Evolutionary conservation across 2,888 invertebrate species (phyloP).

Genomic region (Synergus umbraculus): DNA sequence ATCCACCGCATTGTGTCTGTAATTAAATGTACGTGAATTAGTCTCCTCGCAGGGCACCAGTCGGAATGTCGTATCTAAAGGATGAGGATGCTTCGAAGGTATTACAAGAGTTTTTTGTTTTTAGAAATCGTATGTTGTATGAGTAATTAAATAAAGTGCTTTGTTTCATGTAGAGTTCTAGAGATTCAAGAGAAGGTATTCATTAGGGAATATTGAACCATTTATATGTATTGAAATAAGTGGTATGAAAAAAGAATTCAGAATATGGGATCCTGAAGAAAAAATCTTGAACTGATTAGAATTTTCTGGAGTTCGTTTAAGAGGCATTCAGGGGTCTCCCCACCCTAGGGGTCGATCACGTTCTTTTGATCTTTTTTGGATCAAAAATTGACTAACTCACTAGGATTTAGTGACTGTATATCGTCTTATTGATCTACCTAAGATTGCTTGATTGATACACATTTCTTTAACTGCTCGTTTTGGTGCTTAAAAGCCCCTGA

Average conservation of each 20-base stretch:
- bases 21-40: conserved; percentile 14
- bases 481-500: neutral
- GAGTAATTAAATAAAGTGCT: neutral
- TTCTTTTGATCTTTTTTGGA: no score
- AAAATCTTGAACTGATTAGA: no score
- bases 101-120: neutral
- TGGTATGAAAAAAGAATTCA: no score
- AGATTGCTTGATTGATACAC: neutral
- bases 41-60: neutral
- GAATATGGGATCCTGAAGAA: neutral
- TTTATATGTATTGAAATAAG: no score
- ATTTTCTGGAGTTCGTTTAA: no score
- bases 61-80: neutral
- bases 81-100: neutral
- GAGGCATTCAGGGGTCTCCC: no score
- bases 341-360: no score
- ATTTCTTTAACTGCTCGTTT: neutral
- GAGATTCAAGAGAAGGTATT: neutral
- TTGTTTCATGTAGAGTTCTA: neutral
- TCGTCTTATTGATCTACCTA: neutral
- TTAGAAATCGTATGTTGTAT: neutral
- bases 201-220: neutral
- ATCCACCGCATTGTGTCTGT: conserved; percentile 4
- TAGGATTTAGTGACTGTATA: neutral
- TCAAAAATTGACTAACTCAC: neutral